phyloP scores from a whole-genome alignment of 2,113 vertebrate species.

The Triplophysa rosa region DNA sequence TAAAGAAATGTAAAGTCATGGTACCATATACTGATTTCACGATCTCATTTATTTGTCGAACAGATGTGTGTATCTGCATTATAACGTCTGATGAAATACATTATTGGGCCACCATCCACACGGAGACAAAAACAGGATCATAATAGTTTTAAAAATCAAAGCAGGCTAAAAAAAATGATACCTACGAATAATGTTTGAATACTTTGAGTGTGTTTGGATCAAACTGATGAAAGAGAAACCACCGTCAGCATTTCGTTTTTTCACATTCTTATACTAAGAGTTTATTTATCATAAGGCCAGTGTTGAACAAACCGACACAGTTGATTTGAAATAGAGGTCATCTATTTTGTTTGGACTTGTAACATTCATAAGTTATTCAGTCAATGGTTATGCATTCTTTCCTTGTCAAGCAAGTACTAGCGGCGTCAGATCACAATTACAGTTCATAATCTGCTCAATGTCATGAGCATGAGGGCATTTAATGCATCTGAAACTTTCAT shows the following conservation, averaged over 20 bases:
- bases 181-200: background rate
- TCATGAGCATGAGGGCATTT: constrained; percentile 5
- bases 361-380: constrained; percentile 21
- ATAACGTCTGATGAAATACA: too few species aligned
- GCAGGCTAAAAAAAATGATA: too few species aligned
- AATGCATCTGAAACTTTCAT: background rate
- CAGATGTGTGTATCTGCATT: too few species aligned
- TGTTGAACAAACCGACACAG: constrained; percentile 12
- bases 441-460: constrained; percentile 33
- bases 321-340: constrained; percentile 13
- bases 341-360: constrained; percentile 7
- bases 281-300: constrained; percentile 28
- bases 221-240: background rate
- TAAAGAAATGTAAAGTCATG: constrained; percentile 67
- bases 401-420: background rate
- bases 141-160: too few species aligned
- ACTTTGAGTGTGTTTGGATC: background rate
- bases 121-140: too few species aligned
- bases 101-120: too few species aligned
- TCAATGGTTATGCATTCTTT: constrained; percentile 18
- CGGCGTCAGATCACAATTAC: constrained; percentile 34
- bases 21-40: constrained; percentile 54
- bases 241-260: background rate
- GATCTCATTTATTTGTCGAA: background rate
- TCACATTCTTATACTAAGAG: background rate